Conservation (phyloP, 2,113 vertebrate genomes). For the Brienomyrus brachyistius region DNA sequence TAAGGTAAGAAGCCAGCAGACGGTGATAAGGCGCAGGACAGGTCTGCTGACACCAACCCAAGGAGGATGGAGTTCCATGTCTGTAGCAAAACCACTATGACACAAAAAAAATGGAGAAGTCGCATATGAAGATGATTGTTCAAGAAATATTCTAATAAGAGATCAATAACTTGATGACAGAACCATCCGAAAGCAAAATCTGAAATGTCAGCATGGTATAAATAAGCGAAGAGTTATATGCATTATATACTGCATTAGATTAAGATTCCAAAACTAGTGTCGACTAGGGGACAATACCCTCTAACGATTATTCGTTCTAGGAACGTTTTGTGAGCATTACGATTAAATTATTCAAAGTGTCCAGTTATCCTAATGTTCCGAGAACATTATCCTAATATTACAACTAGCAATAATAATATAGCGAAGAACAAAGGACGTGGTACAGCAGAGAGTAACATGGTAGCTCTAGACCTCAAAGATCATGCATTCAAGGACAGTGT, state of each 20-base stretch:
- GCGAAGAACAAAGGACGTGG: not conserved
- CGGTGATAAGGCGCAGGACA: not conserved
- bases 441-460: not conserved
- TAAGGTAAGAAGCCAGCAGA: not conserved
- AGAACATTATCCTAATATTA: not conserved
- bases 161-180: not conserved
- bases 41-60: not conserved
- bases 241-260: not conserved
- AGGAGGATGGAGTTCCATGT: not conserved
- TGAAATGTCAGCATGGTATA: not conserved
- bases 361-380: not conserved
- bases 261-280: not conserved
- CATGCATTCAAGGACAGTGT: not conserved
- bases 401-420: not conserved
- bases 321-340: not conserved
- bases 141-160: not conserved
- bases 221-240: not conserved
- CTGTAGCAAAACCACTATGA: not conserved
- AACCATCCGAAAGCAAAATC: not conserved
- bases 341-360: not conserved
- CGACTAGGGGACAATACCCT: not conserved
- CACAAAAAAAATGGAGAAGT: not conserved
- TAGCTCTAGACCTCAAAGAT: not conserved
- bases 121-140: not conserved
- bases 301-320: not conserved